Evolutionary conservation across 2,797 vertebrate genomes (phyloP).

Genomic region (Chromobotia macracanthus): DNA sequence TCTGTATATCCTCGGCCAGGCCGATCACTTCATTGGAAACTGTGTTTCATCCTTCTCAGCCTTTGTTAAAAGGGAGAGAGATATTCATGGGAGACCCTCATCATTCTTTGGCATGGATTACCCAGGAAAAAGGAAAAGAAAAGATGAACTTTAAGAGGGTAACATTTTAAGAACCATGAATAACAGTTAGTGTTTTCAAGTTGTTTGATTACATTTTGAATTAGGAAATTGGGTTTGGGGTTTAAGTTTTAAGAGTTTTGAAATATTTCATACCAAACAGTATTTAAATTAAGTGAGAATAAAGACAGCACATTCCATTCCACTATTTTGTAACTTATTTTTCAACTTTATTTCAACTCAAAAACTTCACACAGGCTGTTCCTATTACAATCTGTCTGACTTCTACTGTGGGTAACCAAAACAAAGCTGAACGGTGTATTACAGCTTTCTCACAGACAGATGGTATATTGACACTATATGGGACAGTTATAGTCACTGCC

Average conservation of each 20-base stretch:
- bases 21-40: slow-evolving; percentile 95
- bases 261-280: not conserved
- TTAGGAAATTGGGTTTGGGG: too few relatives aligned
- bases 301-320: not conserved
- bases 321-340: not conserved
- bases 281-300: not conserved
- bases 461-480: not conserved
- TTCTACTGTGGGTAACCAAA: not conserved
- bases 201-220: slow-evolving; percentile 1
- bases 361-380: not conserved
- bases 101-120: slow-evolving; percentile 96
- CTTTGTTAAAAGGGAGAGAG: slow-evolving; percentile 92
- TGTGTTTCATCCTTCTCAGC: slow-evolving; percentile 96
- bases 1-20: slow-evolving; percentile 86
- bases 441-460: not conserved
- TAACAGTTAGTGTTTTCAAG: not conserved
- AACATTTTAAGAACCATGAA: slow-evolving; percentile 21
- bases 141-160: slow-evolving; percentile 73
- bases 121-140: slow-evolving; percentile 66
- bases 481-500: too few relatives aligned
- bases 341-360: too few relatives aligned
- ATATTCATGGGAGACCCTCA: slow-evolving; percentile 78
- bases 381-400: not conserved
- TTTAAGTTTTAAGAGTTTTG: not conserved
- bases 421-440: not conserved